phyloP scores from a whole-genome alignment of 2,888 invertebrate species.

The Didymodactylos carnosus region DNA sequence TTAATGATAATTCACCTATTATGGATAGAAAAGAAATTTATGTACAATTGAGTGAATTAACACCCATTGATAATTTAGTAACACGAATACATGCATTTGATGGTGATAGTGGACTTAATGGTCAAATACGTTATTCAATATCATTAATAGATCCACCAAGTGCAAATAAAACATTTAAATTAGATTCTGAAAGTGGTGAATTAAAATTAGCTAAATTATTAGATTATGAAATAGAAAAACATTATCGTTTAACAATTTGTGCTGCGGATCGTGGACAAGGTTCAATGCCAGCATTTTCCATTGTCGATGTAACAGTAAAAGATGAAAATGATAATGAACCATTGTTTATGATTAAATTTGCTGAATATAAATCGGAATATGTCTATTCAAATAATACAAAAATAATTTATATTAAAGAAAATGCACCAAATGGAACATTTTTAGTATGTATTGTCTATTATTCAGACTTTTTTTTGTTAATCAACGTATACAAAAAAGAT shows the following conservation, averaged over 20 bases:
- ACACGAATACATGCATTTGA: neutral
- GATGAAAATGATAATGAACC: constrained; percentile 13
- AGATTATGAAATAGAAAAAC: constrained; percentile 10
- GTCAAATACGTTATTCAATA: neutral
- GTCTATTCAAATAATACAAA: no score
- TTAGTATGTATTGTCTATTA: neutral
- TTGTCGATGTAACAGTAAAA: neutral
- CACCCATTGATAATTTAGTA: neutral
- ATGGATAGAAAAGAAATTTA: neutral
- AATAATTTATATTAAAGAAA: neutral
- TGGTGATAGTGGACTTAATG: neutral
- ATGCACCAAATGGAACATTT: neutral
- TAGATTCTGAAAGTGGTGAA: neutral
- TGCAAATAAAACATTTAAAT: neutral
- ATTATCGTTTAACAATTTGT: neutral
- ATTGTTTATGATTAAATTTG: no score
- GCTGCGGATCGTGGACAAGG: constrained; percentile 1
- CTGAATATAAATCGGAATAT: no score
- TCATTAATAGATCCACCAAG: neutral
- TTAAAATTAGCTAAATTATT: neutral
- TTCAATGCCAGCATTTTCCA: neutral
- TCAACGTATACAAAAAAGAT: no score
- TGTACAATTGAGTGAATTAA: neutral
- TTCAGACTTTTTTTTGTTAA: no score
- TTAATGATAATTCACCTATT: neutral